These are phyloP conservation scores for Phoxinus phoxinus DNA, from an alignment of 2,113 vertebrate species.

Conservation along the genomic window DNA sequence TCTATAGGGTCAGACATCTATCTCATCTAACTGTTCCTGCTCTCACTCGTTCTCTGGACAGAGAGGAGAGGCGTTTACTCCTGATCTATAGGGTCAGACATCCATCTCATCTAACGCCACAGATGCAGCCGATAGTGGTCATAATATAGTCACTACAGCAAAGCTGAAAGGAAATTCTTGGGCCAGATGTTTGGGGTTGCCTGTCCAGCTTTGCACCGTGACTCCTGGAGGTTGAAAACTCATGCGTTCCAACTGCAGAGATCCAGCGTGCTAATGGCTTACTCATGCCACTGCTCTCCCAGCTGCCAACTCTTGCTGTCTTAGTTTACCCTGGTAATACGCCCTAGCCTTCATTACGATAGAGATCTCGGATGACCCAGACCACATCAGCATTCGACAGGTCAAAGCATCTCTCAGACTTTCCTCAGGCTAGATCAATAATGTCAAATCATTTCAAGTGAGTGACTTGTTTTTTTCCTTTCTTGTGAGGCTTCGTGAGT, in stretches of 20 bases:
- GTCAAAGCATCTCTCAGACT: conserved; percentile 23
- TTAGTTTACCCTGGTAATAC: neutral
- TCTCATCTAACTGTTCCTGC: too few species aligned
- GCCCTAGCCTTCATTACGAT: neutral
- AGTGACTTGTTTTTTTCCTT: neutral
- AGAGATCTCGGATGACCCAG: conserved; percentile 13
- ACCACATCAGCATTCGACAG: neutral
- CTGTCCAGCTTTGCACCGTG: conserved; percentile 52
- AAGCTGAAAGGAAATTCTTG: conserved; percentile 66
- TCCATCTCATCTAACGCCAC: conserved; percentile 49
- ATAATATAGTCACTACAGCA: conserved; percentile 71
- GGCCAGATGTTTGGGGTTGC: conserved; percentile 54
- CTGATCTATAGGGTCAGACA: conserved; percentile 56
- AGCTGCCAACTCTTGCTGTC: neutral
- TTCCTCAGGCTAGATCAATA: conserved; percentile 10
- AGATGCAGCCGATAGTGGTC: conserved; percentile 67
- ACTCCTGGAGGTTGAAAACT: conserved; percentile 58
- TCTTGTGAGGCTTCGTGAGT: conserved; percentile 20
- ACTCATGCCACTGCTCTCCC: neutral
- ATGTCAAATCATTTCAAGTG: conserved; percentile 19
- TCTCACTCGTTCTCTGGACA: neutral
- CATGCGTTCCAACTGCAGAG: conserved; percentile 66
- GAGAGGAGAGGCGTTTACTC: conserved; percentile 18
- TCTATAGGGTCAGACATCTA: too few species aligned
- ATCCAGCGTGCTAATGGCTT: conserved; percentile 11